Conservation (phyloP, 2,888 invertebrate species). For the Cheilosia pagana region DNA sequence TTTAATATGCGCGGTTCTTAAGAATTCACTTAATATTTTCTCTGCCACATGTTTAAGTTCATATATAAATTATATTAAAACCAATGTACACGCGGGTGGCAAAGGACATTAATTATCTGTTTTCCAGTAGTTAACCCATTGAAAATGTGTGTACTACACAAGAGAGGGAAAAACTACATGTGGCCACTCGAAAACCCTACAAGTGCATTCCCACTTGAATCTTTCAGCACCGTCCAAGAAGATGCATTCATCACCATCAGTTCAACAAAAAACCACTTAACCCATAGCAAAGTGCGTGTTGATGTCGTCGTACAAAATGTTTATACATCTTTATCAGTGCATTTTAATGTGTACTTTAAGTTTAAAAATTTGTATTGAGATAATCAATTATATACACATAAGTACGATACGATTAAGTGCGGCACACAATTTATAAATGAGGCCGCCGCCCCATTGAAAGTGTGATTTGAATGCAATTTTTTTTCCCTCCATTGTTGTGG, state of each 20-base stretch:
- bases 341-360: constrained; percentile 45
- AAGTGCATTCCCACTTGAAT: constrained; percentile 54
- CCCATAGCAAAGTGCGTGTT: constrained; percentile 56
- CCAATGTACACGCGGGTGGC: neutral
- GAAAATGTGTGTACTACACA: constrained; percentile 4
- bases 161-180: constrained; percentile 11
- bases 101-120: constrained; percentile 43
- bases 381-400: constrained; percentile 49
- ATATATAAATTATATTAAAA: too few species aligned
- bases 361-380: constrained; percentile 57
- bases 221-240: constrained; percentile 44
- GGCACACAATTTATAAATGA: constrained; percentile 35
- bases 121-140: constrained; percentile 9
- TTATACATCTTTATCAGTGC: constrained; percentile 59
- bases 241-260: constrained; percentile 44
- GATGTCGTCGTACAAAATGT: constrained; percentile 42
- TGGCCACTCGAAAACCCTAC: constrained; percentile 46
- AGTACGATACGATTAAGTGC: neutral
- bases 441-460: constrained; percentile 19
- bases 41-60: constrained; percentile 58
- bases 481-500: neutral
- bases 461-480: constrained; percentile 24
- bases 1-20: constrained; percentile 15
- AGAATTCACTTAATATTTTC: constrained; percentile 28
- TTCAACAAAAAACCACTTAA: constrained; percentile 54